Evolutionary conservation across 2,888 invertebrate species (phyloP), one percentile per base, ranked within the genome.

Genomic region (Drosophila borborema): DNA sequence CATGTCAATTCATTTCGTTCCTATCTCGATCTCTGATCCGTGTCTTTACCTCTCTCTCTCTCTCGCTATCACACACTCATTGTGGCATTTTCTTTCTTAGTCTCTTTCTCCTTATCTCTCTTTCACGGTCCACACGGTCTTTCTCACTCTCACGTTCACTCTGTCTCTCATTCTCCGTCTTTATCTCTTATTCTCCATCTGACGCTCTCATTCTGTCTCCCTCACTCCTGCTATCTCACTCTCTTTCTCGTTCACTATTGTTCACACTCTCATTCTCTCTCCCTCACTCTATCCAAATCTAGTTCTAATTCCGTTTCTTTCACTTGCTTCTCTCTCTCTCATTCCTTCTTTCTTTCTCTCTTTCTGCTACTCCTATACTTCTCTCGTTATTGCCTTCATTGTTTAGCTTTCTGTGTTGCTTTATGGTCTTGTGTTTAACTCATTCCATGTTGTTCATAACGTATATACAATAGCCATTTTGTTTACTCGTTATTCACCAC

Each of bases 401-500:
- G 16, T 3, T 28, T 16, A 28, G 23, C 28, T 28, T 16, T 28
- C 28, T 20, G 12, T 65, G 18, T 36, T 51, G 36, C 16, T 43
- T 48, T 16, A 20, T 46, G 34, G 23, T 45, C 41, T 3, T 49
- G 45, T 36, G 55, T 36, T 45, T 48, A 20, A 43, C 36, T 67
- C 56, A 46, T 58, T 55, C 49, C 20, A 36, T 49, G 55, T 43
- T 38, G 40, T n/a, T 43, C 23, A 49, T 54, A 60, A 59, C 46
- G 20, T 12, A n/a, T 36, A 45, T 38, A 20, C 2, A 8, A 20
- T 55, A 9, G 16, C 23, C 16, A 58, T 46, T 46, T 40, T 16
- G 58, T 72, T 18, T 41, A 28, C 31, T 49, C 49, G 49, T 55
- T 51, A 51, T 49, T 56, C 23, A 41, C 36, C 53, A 61, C 38